Percentiles rank a stretch among this genome's conserved stretches.
phyloP scores from a whole-genome alignment of 30 jellyfish, hydroid and myxozoan species.

The Turritopsis dohrnii region DNA sequence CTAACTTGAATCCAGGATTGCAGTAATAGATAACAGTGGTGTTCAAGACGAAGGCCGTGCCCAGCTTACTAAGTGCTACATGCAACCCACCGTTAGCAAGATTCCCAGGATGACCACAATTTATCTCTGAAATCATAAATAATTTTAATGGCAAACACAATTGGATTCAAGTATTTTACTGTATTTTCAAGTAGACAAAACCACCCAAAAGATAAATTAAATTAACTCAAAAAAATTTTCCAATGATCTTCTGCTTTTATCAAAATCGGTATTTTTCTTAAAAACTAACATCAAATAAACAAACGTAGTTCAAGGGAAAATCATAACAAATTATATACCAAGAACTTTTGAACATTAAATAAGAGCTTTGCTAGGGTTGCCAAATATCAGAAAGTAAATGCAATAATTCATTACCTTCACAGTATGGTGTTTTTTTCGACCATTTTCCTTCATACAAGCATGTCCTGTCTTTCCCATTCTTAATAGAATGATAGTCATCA shows the following conservation, averaged over 20 bases:
- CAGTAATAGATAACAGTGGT: slow-evolving; percentile 59
- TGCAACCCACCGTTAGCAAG: slow-evolving; percentile 46
- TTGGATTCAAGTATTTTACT: too few species aligned
- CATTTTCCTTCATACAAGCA: slow-evolving; percentile 78
- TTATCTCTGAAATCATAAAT: slow-evolving; percentile 18
- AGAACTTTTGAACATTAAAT: too few species aligned
- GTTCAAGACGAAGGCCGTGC: slow-evolving; percentile 20
- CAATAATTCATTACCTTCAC: slow-evolving; percentile 49
- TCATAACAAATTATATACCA: too few species aligned
- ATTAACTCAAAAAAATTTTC: too few species aligned
- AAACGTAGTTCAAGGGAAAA: too few species aligned
- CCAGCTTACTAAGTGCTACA: background rate
- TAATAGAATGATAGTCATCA: slow-evolving; percentile 34
- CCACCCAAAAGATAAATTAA: too few species aligned
- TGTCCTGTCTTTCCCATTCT: slow-evolving; percentile 32
- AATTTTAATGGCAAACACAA: too few species aligned
- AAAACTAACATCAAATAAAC: too few species aligned
- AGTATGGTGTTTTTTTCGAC: slow-evolving; percentile 58
- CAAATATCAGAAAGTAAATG: background rate
- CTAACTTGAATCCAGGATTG: slow-evolving; percentile 55
- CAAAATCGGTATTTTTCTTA: too few species aligned
- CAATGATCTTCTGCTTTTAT: too few species aligned
- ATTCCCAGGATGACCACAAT: slow-evolving; percentile 57
- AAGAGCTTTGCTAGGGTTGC: too few species aligned
- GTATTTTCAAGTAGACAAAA: too few species aligned